phyloP scores from a whole-genome alignment of 92 coral and sea anemone genomes.

The Desmophyllum pertusum region DNA sequence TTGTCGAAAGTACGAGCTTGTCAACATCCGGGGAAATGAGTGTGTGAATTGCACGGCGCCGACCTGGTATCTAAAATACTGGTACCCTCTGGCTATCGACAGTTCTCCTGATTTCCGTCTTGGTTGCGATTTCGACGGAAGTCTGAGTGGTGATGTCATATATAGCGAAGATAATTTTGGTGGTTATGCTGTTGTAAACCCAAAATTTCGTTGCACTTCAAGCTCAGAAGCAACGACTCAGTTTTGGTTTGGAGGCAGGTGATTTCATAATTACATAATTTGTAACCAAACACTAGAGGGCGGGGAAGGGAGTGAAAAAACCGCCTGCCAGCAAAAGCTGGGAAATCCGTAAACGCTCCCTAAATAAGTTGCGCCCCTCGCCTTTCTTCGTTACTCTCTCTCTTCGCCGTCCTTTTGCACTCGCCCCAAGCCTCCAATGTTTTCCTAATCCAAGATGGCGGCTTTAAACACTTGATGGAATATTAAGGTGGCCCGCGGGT shows the following conservation, averaged over 20 bases:
- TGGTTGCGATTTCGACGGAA: constrained; percentile 11
- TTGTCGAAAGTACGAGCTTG: constrained; percentile 10
- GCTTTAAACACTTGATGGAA: no score
- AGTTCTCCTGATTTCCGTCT: neutral
- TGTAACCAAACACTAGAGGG: no score
- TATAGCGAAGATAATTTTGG: constrained; percentile 7
- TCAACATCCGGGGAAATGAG: constrained; percentile 36
- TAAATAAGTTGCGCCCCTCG: no score
- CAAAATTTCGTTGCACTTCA: constrained; percentile 11
- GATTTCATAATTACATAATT: no score
- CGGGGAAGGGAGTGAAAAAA: no score
- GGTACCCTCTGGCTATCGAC: neutral
- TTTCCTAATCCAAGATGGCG: no score
- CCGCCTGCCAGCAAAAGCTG: no score
- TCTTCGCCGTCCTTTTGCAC: no score
- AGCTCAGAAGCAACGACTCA: neutral
- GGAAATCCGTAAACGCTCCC: no score
- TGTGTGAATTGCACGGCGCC: constrained; percentile 21
- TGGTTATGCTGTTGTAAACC: neutral
- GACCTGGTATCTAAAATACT: neutral
- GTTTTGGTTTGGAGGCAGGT: constrained; percentile 4
- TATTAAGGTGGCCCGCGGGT: no score
- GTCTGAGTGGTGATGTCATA: neutral
- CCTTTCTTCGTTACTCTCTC: no score
- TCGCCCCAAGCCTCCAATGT: no score